phyloP scores from a whole-genome alignment of 2,113 vertebrate genomes.

The Zapornia atra region DNA sequence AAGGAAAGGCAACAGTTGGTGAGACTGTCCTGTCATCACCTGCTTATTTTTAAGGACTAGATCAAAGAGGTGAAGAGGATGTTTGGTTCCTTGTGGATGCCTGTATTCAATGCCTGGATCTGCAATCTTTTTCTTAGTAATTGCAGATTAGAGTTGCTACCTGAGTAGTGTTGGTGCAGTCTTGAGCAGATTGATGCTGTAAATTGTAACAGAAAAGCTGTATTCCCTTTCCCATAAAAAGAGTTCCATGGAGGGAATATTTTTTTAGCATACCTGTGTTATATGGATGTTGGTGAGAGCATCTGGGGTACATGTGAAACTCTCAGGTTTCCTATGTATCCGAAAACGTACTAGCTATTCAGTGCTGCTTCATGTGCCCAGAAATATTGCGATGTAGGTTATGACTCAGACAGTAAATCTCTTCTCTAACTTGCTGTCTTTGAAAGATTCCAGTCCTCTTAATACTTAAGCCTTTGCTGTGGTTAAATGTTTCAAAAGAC shows the following conservation, averaged over 20 bases:
- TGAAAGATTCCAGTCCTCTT: background rate
- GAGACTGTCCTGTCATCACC: constrained; percentile 11
- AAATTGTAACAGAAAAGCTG: background rate
- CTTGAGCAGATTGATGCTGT: background rate
- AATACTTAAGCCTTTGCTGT: background rate
- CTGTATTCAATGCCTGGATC: background rate
- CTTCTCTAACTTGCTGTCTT: background rate
- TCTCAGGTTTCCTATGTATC: background rate
- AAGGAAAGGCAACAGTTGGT: constrained; percentile 4
- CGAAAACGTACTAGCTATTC: background rate
- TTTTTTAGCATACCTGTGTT: background rate
- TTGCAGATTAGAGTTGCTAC: background rate
- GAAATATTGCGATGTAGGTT: background rate
- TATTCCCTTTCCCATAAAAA: background rate
- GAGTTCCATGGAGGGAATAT: background rate
- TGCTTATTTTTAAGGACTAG: constrained; percentile 45
- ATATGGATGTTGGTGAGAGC: background rate
- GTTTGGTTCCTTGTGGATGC: constrained; percentile 4
- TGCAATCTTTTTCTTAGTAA: background rate
- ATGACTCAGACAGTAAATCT: background rate
- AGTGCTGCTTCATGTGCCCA: background rate
- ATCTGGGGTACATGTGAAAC: background rate
- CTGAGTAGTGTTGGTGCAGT: background rate
- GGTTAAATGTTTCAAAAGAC: background rate
- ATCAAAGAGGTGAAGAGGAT: constrained; percentile 3